Base-by-base conservation (phyloP, 1,140 invertebrate species). In the Anthonomus grandis region DNA sequence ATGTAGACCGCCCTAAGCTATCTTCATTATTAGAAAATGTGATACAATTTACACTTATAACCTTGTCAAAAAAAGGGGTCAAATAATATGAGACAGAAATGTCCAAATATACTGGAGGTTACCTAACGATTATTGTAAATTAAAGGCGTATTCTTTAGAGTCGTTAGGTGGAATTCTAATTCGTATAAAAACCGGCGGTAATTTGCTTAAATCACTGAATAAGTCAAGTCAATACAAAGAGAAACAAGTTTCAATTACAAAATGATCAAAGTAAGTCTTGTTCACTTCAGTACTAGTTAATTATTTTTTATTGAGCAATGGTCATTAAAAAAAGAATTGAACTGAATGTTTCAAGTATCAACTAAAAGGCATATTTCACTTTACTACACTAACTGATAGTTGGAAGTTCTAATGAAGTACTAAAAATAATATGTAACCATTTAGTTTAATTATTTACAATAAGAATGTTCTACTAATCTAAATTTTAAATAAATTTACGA, bases 21-120 rank as follows among this genome's bases (percentile, higher is more conserved):
- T n/a, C n/a, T n/a, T n/a, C n/a, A n/a, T n/a, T n/a, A n/a, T n/a
- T n/a, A n/a, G n/a, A n/a, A n/a, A n/a, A n/a, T n/a, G n/a, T n/a
- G n/a, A n/a, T n/a, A n/a, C n/a, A n/a, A n/a, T n/a, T n/a, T n/a
- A n/a, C n/a, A n/a, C n/a, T n/a, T n/a, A n/a, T n/a, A n/a, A n/a
- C n/a, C n/a, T n/a, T n/a, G n/a, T n/a, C n/a, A n/a, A n/a, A n/a
- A 34, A 48, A 45, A 45, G 42, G 46, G 46, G 46, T 48, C 46
- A 48, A 17, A 48, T 15, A 31, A 2, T 48, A 13, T 31, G 24
- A 18, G 27, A 48, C 46, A 27, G 24, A n/a, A n/a, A n/a, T n/a
- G n/a, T n/a, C n/a, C n/a, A n/a, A n/a, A 31, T 31, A 31, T 27
- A 27, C 36, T 22, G 10, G 3, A 23, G 15, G 5, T 48, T 39